These are phyloP conservation scores for Rhabdomys dilectus DNA, from an alignment of 2,113 vertebrate species.

Conservation along the genomic window DNA sequence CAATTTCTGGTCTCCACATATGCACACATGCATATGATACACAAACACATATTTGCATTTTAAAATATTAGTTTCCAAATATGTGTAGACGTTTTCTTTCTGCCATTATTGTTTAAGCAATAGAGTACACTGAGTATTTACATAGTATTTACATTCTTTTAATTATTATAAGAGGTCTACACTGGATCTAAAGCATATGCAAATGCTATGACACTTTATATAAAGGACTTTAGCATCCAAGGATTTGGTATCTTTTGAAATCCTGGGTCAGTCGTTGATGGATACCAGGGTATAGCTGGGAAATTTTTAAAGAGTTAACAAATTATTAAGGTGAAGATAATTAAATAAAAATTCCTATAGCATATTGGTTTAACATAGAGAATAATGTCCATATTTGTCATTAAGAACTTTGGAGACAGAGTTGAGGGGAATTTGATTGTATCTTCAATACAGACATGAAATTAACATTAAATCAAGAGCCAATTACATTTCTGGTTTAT, in stretches of 20 bases:
- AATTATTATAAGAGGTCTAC: not conserved
- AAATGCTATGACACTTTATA: not conserved
- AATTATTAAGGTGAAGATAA: constrained; percentile 43
- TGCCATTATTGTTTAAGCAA: not conserved
- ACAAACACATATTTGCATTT: not conserved
- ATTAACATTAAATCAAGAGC: not conserved
- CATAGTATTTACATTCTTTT: not conserved
- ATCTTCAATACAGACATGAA: not conserved
- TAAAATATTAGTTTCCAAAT: not conserved
- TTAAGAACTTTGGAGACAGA: not conserved
- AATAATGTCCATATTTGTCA: not conserved
- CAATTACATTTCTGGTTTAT: not conserved
- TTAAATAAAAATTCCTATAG: not conserved
- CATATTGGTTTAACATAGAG: not conserved
- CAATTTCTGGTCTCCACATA: not conserved
- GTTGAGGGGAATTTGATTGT: not conserved
- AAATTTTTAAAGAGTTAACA: not conserved
- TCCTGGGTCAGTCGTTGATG: not conserved
- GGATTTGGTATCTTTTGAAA: not conserved
- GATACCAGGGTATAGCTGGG: not conserved
- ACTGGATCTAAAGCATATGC: not conserved
- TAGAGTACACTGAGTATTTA: not conserved
- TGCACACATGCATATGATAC: not conserved
- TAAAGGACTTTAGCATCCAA: not conserved
- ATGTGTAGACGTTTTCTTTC: not conserved